phyloP scores from a whole-genome alignment of 1,140 invertebrate genomes.

The Ips typographus region DNA sequence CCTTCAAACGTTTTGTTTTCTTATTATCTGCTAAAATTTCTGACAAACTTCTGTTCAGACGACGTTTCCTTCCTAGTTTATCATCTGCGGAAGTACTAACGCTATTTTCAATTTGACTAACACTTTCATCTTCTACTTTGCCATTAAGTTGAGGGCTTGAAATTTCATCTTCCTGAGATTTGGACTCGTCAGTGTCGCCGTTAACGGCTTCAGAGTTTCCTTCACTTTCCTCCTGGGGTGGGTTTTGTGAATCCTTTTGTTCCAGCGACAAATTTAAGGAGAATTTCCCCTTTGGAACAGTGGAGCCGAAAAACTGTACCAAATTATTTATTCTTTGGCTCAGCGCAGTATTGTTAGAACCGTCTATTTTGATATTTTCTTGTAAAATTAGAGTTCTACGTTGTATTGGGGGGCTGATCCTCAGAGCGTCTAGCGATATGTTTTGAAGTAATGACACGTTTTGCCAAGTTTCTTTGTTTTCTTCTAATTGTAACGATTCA shows the following conservation, averaged over 20 bases:
- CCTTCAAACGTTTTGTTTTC: constrained; percentile 9
- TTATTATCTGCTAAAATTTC: constrained; percentile 12
- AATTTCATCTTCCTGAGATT: neutral
- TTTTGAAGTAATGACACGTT: constrained; percentile 3
- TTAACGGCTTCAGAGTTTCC: constrained; percentile 14
- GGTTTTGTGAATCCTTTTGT: constrained; percentile 16
- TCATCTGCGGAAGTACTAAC: neutral
- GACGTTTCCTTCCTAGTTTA: constrained; percentile 12
- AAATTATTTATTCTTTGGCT: constrained; percentile 30
- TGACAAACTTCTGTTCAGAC: constrained; percentile 29
- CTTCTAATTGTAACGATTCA: neutral
- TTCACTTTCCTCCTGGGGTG: neutral
- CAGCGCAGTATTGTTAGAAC: constrained; percentile 25
- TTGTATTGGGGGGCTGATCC: constrained; percentile 11
- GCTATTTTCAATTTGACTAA: neutral
- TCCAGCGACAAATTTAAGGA: constrained; percentile 37
- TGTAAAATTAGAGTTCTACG: constrained; percentile 29
- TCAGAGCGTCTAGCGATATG: neutral
- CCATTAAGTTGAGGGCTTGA: no score
- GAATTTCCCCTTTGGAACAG: constrained; percentile 32
- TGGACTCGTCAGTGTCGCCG: neutral
- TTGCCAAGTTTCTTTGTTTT: neutral
- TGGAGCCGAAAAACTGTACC: constrained; percentile 35
- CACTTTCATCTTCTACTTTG: neutral
- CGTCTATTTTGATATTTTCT: constrained; percentile 36